Conservation (phyloP, 2,113 vertebrate genomes). For the Coreoperca whiteheadi region DNA sequence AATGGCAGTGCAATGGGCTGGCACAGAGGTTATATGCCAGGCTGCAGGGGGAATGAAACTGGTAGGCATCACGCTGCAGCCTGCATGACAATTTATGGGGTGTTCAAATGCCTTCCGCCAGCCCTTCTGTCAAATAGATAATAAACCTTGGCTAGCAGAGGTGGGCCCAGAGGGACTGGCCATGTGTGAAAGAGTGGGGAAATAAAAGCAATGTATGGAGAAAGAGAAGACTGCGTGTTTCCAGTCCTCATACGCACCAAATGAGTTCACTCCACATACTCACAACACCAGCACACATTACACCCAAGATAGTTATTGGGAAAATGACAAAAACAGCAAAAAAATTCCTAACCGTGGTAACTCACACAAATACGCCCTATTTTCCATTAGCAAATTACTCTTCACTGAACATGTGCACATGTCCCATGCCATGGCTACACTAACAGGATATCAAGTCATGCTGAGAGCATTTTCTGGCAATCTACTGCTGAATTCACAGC, state of each 20-base stretch:
- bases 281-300: slow-evolving; percentile 47
- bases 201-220: slow-evolving; percentile 56
- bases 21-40: slow-evolving; percentile 68
- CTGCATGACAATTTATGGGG: slow-evolving; percentile 81
- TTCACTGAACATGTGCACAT: slow-evolving; percentile 65
- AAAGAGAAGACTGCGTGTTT: background rate
- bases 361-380: slow-evolving; percentile 35
- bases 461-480: slow-evolving; percentile 80
- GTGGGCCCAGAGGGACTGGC: slow-evolving; percentile 64
- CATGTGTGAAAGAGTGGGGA: slow-evolving; percentile 65
- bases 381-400: slow-evolving; percentile 76
- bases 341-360: slow-evolving; percentile 31
- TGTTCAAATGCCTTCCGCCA: slow-evolving; percentile 76
- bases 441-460: slow-evolving; percentile 76
- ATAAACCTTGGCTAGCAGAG: slow-evolving; percentile 75
- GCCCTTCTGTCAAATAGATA: slow-evolving; percentile 79
- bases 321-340: slow-evolving; percentile 29
- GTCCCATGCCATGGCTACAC: slow-evolving; percentile 57
- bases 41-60: slow-evolving; percentile 79
- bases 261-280: slow-evolving; percentile 29
- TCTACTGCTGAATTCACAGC: slow-evolving; percentile 76
- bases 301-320: background rate
- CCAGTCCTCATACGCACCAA: slow-evolving; percentile 22
- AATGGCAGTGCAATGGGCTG: slow-evolving; percentile 67
- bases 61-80: slow-evolving; percentile 81